Conservation (phyloP, 1,140 invertebrate species). For the Pollicipes pollicipes region DNA sequence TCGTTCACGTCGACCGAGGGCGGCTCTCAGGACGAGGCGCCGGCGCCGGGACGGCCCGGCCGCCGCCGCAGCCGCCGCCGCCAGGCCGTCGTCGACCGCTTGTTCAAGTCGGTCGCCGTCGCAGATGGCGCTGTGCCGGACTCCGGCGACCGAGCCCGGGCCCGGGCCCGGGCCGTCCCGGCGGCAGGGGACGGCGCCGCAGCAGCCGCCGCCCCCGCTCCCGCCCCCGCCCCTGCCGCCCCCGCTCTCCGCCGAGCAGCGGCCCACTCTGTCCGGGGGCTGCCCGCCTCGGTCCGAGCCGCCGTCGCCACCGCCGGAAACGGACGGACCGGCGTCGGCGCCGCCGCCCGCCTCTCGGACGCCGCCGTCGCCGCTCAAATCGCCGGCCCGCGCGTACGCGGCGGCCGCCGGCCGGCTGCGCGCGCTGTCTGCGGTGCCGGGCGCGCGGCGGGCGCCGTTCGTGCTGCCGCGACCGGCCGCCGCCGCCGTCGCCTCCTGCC, state of each 20-base stretch:
- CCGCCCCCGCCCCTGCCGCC: too few relatives aligned
- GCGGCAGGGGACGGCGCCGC: too few relatives aligned
- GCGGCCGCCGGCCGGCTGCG: neutral
- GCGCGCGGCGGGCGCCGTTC: neutral
- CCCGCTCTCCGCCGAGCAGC: too few relatives aligned
- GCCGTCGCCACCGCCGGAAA: too few relatives aligned
- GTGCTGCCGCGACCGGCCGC: neutral
- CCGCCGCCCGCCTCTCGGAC: too few relatives aligned
- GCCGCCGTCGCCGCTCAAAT: neutral
- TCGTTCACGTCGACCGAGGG: neutral
- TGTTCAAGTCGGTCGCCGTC: conserved; percentile 8
- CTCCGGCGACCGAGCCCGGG: too few relatives aligned
- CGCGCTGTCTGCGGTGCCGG: neutral
- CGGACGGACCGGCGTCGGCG: too few relatives aligned
- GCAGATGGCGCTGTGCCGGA: neutral
- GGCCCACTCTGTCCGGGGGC: too few relatives aligned
- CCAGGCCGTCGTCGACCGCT: conserved; percentile 13
- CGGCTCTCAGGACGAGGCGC: neutral
- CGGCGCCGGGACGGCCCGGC: conserved; percentile 5
- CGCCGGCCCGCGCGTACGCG: neutral
- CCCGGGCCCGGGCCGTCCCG: too few relatives aligned
- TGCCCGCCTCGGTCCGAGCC: too few relatives aligned
- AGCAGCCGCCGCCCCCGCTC: too few relatives aligned
- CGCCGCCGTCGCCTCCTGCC: too few relatives aligned
- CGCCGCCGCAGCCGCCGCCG: conserved; percentile 6